A percentile compares a stretch with the other conserved stretches of the same genome.
phyloP scores from a whole-genome alignment of 2,888 invertebrate genomes.

The Tenthredo distinguenda region DNA sequence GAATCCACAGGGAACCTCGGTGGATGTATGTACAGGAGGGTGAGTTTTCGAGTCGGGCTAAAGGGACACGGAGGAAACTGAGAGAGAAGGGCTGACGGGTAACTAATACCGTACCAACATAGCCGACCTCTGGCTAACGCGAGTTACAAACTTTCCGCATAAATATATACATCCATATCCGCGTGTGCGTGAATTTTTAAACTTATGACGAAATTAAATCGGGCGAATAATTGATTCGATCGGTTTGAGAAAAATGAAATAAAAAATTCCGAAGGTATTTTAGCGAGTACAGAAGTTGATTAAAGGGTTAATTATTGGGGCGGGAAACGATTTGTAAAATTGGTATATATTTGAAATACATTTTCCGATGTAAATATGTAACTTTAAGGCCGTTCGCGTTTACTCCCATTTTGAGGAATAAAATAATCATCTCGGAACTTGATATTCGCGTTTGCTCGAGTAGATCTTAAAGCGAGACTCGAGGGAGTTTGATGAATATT shows the following conservation, averaged over 20 bases:
- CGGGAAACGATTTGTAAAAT: background rate
- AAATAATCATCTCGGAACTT: conserved; percentile 11
- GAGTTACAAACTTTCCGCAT: background rate
- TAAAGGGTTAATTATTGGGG: background rate
- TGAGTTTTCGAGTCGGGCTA: background rate
- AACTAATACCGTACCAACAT: conserved; percentile 27
- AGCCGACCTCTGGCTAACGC: background rate
- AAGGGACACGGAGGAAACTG: background rate
- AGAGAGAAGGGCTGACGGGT: conserved; percentile 11
- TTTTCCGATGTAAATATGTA: background rate
- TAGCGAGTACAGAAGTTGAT: background rate
- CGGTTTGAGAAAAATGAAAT: background rate
- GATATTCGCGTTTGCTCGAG: conserved; percentile 15
- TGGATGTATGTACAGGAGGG: background rate
- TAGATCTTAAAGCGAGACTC: conserved; percentile 11
- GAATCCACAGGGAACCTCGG: conserved; percentile 48
- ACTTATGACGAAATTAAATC: background rate
- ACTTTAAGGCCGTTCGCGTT: background rate
- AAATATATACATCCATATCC: background rate
- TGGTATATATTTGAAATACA: background rate
- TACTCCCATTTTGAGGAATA: background rate
- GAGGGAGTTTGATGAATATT: conserved; percentile 36
- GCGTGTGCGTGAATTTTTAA: background rate
- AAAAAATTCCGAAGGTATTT: background rate
- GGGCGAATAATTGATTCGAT: background rate